Evolutionary conservation across 2,113 vertebrate genomes (phyloP).

Genomic region (Piaya cayana): DNA sequence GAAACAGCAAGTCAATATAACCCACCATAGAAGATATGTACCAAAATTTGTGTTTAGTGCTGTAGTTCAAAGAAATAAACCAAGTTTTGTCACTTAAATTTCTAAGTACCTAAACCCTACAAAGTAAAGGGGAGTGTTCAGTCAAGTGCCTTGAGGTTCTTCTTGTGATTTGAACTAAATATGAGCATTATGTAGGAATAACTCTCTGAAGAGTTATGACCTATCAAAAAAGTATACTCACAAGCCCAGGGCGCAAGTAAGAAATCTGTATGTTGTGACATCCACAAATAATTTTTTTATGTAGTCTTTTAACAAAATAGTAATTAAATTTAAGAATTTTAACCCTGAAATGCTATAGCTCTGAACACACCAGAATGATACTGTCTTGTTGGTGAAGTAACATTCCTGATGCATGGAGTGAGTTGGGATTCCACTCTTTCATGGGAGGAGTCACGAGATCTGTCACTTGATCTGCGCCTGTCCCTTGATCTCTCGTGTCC

Average conservation of each 20-base stretch:
- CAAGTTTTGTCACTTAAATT: background rate
- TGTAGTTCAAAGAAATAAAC: background rate
- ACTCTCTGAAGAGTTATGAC: background rate
- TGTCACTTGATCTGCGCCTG: slow-evolving; percentile 93
- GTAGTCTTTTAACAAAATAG: background rate
- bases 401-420: slow-evolving; percentile 96
- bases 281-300: background rate
- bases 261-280: background rate
- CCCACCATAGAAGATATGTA: background rate
- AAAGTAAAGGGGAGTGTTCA: background rate
- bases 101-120: background rate
- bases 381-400: slow-evolving; percentile 95
- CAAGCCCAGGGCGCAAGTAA: background rate
- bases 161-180: background rate
- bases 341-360: background rate
- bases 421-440: slow-evolving; percentile 94
- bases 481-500: slow-evolving; percentile 93
- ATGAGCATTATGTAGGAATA: background rate
- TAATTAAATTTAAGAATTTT: background rate
- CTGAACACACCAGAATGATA: slow-evolving; percentile 88
- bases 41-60: background rate
- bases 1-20: background rate
- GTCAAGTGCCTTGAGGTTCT: background rate
- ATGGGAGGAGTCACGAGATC: slow-evolving; percentile 96
- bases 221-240: background rate